Conservation (phyloP, 2,113 vertebrate species). For the Urocynchramus pylzowi region DNA sequence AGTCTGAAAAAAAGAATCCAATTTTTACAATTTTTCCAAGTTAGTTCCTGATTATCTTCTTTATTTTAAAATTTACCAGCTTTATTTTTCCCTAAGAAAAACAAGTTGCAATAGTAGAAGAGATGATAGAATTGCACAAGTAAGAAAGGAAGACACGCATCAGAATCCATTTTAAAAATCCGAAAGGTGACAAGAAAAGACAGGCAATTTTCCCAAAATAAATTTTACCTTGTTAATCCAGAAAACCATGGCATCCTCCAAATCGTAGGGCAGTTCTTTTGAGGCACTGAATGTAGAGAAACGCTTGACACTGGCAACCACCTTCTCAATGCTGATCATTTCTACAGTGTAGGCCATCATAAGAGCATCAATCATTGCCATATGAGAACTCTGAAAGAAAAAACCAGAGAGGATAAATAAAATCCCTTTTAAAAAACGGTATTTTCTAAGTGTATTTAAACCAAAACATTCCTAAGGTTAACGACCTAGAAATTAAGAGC, state of each 20-base stretch:
- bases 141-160: neutral
- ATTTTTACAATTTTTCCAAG: neutral
- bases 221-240: constrained; percentile 95
- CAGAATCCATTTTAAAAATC: neutral
- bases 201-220: neutral
- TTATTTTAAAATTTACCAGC: neutral
- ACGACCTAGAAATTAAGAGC: neutral
- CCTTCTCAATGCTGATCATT: constrained; percentile 99
- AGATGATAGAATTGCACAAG: neutral
- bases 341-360: constrained; percentile 99
- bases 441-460: neutral
- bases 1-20: neutral
- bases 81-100: neutral
- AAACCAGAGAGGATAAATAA: neutral
- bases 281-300: constrained; percentile 98
- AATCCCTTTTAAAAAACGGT: neutral
- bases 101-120: neutral
- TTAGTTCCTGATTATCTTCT: neutral
- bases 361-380: constrained; percentile 96
- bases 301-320: constrained; percentile 92
- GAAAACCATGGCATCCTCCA: constrained; percentile 98
- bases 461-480: neutral
- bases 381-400: constrained; percentile 85
- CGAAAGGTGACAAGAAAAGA: neutral
- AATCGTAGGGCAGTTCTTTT: constrained; percentile 95